Evolutionary conservation across 2,113 vertebrate species (phyloP).

Genomic region (Vidua macroura): DNA sequence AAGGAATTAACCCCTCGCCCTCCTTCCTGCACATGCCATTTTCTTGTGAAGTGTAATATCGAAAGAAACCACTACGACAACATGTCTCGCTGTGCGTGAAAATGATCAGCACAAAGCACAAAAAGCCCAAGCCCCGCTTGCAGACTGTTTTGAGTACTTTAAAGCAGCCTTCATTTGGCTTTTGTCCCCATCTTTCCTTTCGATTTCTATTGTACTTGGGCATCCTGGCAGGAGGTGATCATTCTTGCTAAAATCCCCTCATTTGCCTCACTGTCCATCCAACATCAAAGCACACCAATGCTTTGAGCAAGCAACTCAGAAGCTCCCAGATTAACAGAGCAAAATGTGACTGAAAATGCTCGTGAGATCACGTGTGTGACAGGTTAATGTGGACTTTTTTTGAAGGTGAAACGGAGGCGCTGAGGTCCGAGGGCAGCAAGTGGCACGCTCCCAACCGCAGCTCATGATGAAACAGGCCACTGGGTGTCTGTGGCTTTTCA

Average conservation of each 20-base stretch:
- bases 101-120: not conserved
- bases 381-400: not conserved
- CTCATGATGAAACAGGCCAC: not conserved
- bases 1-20: not conserved
- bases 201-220: not conserved
- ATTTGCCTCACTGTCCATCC: not conserved
- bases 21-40: not conserved
- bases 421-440: not conserved
- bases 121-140: not conserved
- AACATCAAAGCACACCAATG: not conserved
- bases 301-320: not conserved
- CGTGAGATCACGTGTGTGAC: rapidly evolving
- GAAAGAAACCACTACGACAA: not conserved
- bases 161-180: not conserved
- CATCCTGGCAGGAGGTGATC: not conserved
- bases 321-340: not conserved
- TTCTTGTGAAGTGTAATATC: not conserved
- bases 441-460: not conserved
- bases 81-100: not conserved
- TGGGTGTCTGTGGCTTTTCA: not conserved
- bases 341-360: not conserved
- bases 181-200: not conserved
- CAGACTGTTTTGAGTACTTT: not conserved
- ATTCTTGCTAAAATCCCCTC: not conserved
- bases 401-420: not conserved